phyloP scores from a whole-genome alignment of 2,888 invertebrate species.

The Trichogramma evanescens region DNA sequence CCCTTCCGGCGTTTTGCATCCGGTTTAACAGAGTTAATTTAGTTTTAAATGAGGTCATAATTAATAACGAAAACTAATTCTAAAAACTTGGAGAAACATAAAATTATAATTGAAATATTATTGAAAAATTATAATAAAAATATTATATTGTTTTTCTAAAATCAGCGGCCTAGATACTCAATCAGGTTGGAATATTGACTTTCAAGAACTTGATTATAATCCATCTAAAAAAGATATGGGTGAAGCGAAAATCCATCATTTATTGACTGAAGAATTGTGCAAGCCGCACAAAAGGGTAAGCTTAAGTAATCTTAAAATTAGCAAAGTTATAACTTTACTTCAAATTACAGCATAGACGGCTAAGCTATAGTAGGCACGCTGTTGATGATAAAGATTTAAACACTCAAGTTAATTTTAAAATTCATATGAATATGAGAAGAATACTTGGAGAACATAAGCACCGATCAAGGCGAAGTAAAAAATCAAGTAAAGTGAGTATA shows the following conservation, averaged over 20 bases:
- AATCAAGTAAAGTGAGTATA: constrained; percentile 64
- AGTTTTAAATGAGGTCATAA: too few relatives aligned
- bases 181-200: constrained; percentile 83
- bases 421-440: constrained; percentile 83
- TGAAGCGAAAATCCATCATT: constrained; percentile 89
- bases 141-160: too few relatives aligned
- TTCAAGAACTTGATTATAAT: constrained; percentile 88
- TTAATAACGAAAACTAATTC: too few relatives aligned
- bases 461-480: constrained; percentile 75
- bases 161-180: constrained; percentile 45
- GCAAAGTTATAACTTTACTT: constrained; percentile 9
- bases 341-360: constrained; percentile 68
- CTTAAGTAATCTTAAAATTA: constrained; percentile 8
- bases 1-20: too few relatives aligned
- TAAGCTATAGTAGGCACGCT: constrained; percentile 86
- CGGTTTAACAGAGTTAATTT: too few relatives aligned
- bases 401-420: constrained; percentile 79
- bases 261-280: constrained; percentile 80
- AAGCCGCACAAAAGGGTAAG: constrained; percentile 81
- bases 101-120: too few relatives aligned
- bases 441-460: constrained; percentile 81
- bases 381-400: constrained; percentile 83
- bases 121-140: too few relatives aligned
- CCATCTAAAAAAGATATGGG: constrained; percentile 87
- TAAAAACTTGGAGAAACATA: too few relatives aligned